Percentiles rank a stretch among this genome's conserved stretches.
Evolutionary conservation across 2,113 vertebrate species (phyloP).

Genomic region (Clarias macrocephalus): DNA sequence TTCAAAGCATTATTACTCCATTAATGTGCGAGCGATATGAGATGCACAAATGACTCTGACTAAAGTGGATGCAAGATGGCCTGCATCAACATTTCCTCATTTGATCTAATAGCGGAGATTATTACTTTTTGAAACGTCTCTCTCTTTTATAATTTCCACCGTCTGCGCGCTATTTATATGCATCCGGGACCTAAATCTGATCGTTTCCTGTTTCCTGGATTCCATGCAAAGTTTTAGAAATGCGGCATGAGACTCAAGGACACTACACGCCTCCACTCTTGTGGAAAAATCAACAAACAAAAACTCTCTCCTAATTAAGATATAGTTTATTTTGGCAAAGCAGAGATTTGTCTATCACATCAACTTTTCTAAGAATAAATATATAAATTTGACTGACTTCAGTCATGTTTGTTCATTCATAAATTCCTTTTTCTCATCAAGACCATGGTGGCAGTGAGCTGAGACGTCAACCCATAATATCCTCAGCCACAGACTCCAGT

Average conservation of each 20-base stretch:
- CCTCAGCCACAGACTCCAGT: neutral
- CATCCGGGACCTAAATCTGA: neutral
- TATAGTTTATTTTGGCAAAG: neutral
- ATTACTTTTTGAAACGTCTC: neutral
- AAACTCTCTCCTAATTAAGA: neutral
- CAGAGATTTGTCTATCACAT: neutral
- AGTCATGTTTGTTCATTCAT: neutral
- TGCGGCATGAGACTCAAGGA: neutral
- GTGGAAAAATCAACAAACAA: neutral
- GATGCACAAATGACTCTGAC: conserved; percentile 16
- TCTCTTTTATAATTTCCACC: neutral
- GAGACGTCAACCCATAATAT: neutral
- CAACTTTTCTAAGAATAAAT: neutral
- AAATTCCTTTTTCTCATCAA: neutral
- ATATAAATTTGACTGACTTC: neutral
- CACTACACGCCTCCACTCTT: neutral
- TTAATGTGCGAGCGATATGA: conserved; percentile 19
- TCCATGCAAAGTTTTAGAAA: neutral
- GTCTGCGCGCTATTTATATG: conserved; percentile 10
- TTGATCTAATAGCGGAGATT: conserved; percentile 6
- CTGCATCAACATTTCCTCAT: conserved; percentile 14
- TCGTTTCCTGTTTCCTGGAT: neutral
- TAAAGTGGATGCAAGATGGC: conserved; percentile 17
- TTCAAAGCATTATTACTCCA: conserved; percentile 21
- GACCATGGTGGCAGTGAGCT: neutral